Base-by-base conservation (phyloP, 2,797 vertebrate genomes). In the Pogoniulus pusillus region DNA sequence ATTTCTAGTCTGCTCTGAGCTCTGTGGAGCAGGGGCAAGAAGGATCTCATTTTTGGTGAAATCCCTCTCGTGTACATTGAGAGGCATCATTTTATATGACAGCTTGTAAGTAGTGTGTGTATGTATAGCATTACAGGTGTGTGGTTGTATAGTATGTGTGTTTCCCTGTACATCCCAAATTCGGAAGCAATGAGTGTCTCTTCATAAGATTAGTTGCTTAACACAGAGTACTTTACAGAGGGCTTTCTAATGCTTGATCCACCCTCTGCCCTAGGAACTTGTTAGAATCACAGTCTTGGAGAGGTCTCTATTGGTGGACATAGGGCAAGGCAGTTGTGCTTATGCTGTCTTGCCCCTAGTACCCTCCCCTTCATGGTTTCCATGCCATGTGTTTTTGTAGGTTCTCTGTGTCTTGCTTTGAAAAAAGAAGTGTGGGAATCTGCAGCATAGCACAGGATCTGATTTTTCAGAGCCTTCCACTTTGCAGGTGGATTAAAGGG, bases 91-190 rank as follows among this genome's bases (percentile, higher is more conserved):
- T 76, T 35, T 27, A 19, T 37, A 7, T 18, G 59, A 13, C 10
- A 9, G 7, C 34, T 82, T 82, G 24, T 29, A 4, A 30, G 29
- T 18, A 45, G 22, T 17, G 32, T 43, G 16, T 17, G 59, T 27
- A 4, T 0, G 0, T 9, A 4, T 10, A 39, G 17, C 4, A 2
- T 16, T 41, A 57, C 0, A 0, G 24, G 37, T 32, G 10, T 62
- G 54, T 26, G 53, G 16, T 35, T 79, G 59, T 60, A 3, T 17
- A 57, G 47, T 59, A 6, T 14, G 27, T 7, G 3, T 19, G 8
- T 49, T 91, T 54, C 51, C 51, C 9, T 65, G 35, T 30, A 5
- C 27, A 4, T 18, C 43, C 17, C 6, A 66, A 41, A 45, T 82
- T 69, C 49, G 63, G 55, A 66, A 75, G 53, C 15, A 62, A 18